Base-by-base conservation (phyloP, 1,140 invertebrate genomes). In the Sycophaga agraensis region DNA sequence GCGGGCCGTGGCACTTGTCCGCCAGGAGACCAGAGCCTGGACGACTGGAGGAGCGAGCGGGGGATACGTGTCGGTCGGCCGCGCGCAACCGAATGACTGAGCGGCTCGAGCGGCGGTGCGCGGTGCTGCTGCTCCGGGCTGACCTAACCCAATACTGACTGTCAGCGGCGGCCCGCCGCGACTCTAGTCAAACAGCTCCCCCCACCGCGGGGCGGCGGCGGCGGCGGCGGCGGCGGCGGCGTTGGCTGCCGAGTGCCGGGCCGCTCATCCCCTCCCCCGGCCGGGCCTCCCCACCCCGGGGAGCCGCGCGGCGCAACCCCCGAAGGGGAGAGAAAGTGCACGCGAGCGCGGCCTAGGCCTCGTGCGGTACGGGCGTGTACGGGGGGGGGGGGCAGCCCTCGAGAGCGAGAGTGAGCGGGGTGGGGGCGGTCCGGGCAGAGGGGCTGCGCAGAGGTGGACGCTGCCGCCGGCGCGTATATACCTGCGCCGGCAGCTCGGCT, bases 71-170 rank as follows among this genome's bases (percentile, higher is more conserved):
- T 24, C 45, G 45, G 11, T 46, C 22, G 22, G 12, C 22, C 35
- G 35, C 31, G 24, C 54, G 42, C n/a, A n/a, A n/a, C n/a, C n/a
- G n/a, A n/a, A n/a, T n/a, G n/a, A n/a, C n/a, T n/a, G n/a, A 56
- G 14, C 22, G 12, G n/a, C 35, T 14, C 22, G 14, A 40, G 11
- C n/a, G 40, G 40, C 17, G 24, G 14, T 28, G 24, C 19, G 26
- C 7, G 22, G 16, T 19, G 42, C 22, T n/a, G 19, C 40, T 24
- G 17, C 48, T 31, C 17, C 48, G 57, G 57, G 57, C 57, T 59
- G 57, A 50, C 48, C 57, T 59, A 43, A 59, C 48, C 57, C 48
- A 59, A 45, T 24, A 59, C 46, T 50, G 26, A 45, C 57, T 51
- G 57, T 51, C 35, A 51, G 37, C 17, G 39, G 16, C 11, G 39